Evolutionary conservation across 2,888 invertebrate genomes (phyloP), one percentile per base, ranked within the genome.

Genomic region (Cantharis rufa): DNA sequence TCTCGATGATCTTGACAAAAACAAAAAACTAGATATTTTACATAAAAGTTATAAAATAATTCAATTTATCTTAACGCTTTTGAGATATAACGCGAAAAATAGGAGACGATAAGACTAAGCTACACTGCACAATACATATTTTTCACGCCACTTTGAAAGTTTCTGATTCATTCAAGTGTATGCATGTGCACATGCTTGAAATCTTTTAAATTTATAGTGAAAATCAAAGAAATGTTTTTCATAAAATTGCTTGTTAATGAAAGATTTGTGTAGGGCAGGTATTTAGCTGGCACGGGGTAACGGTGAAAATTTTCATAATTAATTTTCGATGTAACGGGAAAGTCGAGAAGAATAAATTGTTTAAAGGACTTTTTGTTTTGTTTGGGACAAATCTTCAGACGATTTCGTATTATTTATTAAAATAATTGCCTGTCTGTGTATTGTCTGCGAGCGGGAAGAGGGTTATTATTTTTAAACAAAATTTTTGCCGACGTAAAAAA

Each of bases 201-300:
- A 32, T 72, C 72, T 2, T 48, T 66, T 15, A 21, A 72, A 66
- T 72, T 72, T 72, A 72, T 66, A 21, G 64, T 15, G 28, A 72
- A 32, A 66, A 72, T 72, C 72, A 72, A 21, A 72, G 10, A 48
- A 66, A 66, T 18, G 71, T 66, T 66, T 7, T 72, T 1, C 15
- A 64, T 64, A 72, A 72, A 72, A 72, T n/a, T 15, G 28, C 28
- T 64, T 64, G 71, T 72, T 64, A n/a, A n/a, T n/a, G n/a, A n/a
- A n/a, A n/a, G n/a, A n/a, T n/a, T n/a, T n/a, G n/a, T n/a, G n/a
- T n/a, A n/a, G n/a, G n/a, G n/a, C n/a, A n/a, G n/a, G n/a, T n/a
- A n/a, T n/a, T n/a, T n/a, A n/a, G n/a, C n/a, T n/a, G n/a, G n/a
- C n/a, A n/a, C n/a, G n/a, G n/a, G n/a, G n/a, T n/a, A n/a, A n/a